Conservation (phyloP, 2,113 vertebrate species). For the Rhinoptilus africanus region DNA sequence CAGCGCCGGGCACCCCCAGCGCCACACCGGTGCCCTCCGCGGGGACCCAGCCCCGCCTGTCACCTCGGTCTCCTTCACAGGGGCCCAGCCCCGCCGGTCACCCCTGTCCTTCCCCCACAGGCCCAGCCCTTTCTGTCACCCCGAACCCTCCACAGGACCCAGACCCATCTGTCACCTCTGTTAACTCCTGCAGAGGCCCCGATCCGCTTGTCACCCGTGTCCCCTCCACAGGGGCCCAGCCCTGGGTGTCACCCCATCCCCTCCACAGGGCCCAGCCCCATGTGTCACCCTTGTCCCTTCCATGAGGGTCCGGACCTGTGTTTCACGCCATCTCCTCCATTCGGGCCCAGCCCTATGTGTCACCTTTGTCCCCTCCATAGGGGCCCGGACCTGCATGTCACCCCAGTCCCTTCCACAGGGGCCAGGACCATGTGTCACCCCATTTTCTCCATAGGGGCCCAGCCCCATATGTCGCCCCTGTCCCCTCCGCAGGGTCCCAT, state of each 20-base stretch:
- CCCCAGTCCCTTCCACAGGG: rapidly evolving
- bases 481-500: not conserved
- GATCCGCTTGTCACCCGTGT: not conserved
- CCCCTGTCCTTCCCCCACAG: not conserved
- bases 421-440: not conserved
- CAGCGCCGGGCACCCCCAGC: not conserved
- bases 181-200: too few relatives aligned
- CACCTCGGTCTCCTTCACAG: too few relatives aligned
- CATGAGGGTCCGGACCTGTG: rapidly evolving
- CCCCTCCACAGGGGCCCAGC: not conserved
- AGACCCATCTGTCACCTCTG: not conserved
- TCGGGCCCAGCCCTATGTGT: not conserved
- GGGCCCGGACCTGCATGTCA: rapidly evolving
- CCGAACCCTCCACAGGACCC: too few relatives aligned
- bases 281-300: not conserved
- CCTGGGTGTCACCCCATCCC: not conserved
- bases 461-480: not conserved
- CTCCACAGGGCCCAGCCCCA: not conserved
- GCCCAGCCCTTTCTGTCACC: not conserved
- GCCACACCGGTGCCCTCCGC: not conserved
- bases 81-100: not conserved
- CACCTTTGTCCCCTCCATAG: not conserved
- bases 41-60: not conserved
- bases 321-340: not conserved
- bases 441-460: too few relatives aligned